These are phyloP conservation scores for Erebia palarica DNA, from an alignment of 2,888 invertebrate genomes.

Conservation along the genomic window DNA sequence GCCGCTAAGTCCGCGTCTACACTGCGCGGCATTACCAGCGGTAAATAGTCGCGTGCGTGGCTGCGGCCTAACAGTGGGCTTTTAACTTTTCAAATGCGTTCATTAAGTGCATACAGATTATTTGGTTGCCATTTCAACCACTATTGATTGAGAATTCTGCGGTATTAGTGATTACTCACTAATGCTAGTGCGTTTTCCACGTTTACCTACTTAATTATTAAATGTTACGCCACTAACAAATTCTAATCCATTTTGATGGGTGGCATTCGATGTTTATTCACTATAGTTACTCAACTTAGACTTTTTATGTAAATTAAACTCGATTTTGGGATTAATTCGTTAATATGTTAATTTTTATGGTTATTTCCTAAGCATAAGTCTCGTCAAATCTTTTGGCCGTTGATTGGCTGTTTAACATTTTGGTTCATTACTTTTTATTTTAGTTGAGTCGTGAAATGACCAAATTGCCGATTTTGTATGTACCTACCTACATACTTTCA, in stretches of 20 bases:
- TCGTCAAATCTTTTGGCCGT: not conserved
- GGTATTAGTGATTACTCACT: slow-evolving; percentile 51
- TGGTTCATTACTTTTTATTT: no score
- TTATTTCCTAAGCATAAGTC: slow-evolving; percentile 6
- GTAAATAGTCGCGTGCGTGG: slow-evolving; percentile 70
- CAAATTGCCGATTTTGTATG: no score
- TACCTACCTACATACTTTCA: no score
- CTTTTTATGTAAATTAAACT: slow-evolving; percentile 16
- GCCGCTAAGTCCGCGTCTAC: slow-evolving; percentile 74
- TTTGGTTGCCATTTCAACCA: slow-evolving; percentile 56
- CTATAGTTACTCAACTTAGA: slow-evolving; percentile 4
- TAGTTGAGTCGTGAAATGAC: no score
- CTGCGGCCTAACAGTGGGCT: slow-evolving; percentile 66
- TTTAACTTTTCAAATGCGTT: slow-evolving; percentile 80
- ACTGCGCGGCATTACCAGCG: slow-evolving; percentile 64
- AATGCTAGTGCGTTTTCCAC: slow-evolving; percentile 40
- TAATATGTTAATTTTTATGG: slow-evolving; percentile 25
- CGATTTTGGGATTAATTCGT: slow-evolving; percentile 24
- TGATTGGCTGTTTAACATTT: not conserved
- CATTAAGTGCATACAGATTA: slow-evolving; percentile 70
- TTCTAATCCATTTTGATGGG: slow-evolving; percentile 36
- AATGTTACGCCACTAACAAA: slow-evolving; percentile 23
- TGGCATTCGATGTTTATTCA: slow-evolving; percentile 30
- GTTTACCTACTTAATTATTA: slow-evolving; percentile 53
- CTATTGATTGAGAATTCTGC: slow-evolving; percentile 64